Evolutionary conservation across 2,797 vertebrate genomes (phyloP).

Genomic region (Chiroxiphia lanceolata): DNA sequence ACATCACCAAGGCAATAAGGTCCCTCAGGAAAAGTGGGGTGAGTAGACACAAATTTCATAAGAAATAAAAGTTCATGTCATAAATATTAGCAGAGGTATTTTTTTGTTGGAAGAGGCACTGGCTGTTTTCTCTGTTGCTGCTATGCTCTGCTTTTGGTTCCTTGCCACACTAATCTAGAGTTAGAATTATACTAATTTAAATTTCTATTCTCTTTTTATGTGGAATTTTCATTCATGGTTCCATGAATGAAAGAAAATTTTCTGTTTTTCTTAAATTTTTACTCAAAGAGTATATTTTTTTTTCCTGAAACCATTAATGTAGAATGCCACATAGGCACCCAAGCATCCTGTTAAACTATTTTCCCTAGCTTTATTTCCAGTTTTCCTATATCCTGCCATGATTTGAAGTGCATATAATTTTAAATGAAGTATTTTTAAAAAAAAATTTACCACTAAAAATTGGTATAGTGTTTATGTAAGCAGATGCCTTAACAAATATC

Average conservation of each 20-base stretch:
- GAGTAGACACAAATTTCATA: not conserved
- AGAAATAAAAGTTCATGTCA: not conserved
- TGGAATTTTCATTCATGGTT: not conserved
- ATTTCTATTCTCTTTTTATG: not conserved
- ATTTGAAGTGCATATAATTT: not conserved
- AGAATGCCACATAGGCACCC: not conserved
- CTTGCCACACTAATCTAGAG: not conserved
- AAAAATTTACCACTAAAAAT: not conserved
- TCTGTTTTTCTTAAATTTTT: not conserved
- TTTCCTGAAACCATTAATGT: not conserved
- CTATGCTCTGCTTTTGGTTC: not conserved
- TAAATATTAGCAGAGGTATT: not conserved
- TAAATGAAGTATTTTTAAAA: not conserved
- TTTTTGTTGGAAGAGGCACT: not conserved
- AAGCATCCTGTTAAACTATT: not conserved
- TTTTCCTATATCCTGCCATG: not conserved
- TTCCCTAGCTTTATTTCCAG: not conserved
- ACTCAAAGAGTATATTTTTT: not conserved
- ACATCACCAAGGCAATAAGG: not conserved
- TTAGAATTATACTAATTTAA: not conserved
- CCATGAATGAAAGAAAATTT: not conserved
- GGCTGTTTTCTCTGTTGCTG: not conserved
- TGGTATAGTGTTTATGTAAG: not conserved
- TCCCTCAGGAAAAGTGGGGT: not conserved
- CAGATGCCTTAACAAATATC: not conserved